Evolutionary conservation across 2,888 invertebrate genomes (phyloP).

Genomic region (Dichetophora obliterata): DNA sequence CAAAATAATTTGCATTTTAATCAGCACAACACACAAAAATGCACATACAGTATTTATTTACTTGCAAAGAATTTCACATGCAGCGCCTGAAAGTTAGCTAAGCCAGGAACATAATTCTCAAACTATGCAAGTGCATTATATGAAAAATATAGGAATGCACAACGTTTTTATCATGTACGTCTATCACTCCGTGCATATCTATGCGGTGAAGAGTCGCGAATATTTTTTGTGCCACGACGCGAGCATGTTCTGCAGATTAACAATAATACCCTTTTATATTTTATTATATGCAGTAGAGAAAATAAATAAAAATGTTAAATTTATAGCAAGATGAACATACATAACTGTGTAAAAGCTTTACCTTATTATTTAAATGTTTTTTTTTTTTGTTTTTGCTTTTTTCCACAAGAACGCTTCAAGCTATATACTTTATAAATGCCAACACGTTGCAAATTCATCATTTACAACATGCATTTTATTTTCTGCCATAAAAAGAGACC

Average conservation of each 20-base stretch:
- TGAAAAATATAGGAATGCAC: background rate
- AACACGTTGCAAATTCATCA: background rate
- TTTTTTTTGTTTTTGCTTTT: no score
- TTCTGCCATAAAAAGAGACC: background rate
- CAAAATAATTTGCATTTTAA: conserved; percentile 1
- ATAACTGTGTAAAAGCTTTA: background rate
- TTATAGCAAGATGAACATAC: background rate
- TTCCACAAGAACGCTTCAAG: background rate
- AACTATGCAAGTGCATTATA: conserved; percentile 48
- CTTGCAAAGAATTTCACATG: background rate
- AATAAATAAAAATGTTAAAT: background rate
- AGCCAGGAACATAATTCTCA: background rate
- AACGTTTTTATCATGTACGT: background rate
- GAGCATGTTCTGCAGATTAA: conserved; percentile 7
- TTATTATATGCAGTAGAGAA: no score
- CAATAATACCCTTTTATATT: background rate
- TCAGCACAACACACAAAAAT: conserved; percentile 4
- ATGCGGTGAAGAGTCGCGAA: background rate
- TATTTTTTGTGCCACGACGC: no score
- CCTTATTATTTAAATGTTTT: no score
- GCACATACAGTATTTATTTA: background rate
- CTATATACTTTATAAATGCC: background rate
- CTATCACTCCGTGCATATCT: background rate
- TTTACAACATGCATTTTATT: background rate
- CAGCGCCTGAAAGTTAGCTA: conserved; percentile 36